Conservation (phyloP, 1,140 invertebrate genomes). For the Atta cephalotes region DNA sequence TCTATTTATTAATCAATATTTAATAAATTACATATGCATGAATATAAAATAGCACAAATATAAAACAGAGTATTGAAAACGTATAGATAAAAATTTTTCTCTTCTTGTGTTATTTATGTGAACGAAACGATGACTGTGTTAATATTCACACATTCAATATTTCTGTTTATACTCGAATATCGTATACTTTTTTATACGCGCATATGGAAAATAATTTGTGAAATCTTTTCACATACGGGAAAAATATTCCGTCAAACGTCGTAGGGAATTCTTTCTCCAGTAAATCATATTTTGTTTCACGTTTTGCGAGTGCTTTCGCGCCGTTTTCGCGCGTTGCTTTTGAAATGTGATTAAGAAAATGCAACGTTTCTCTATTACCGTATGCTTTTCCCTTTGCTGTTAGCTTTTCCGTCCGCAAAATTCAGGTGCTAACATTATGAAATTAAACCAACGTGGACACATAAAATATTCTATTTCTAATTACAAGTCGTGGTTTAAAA, state of each 20-base stretch:
- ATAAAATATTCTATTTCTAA: background rate
- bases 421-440: background rate
- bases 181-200: background rate
- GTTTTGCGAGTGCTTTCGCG: constrained; percentile 8
- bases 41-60: background rate
- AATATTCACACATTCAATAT: constrained; percentile 34
- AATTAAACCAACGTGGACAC: background rate
- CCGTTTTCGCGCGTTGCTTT: constrained; percentile 10
- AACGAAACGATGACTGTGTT: background rate
- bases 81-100: background rate
- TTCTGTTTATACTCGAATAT: constrained; percentile 29
- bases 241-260: constrained; percentile 27
- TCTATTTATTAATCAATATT: constrained; percentile 7
- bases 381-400: constrained; percentile 6
- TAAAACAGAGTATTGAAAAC: background rate
- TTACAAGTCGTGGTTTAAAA: background rate
- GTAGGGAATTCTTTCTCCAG: constrained; percentile 5
- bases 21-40: background rate
- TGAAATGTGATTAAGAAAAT: constrained; percentile 31
- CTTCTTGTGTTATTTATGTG: background rate
- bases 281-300: constrained; percentile 23
- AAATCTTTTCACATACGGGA: constrained; percentile 13
- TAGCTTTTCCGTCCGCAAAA: background rate
- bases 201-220: constrained; percentile 20
- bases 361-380: constrained; percentile 19